Percentiles rank a stretch among this genome's conserved stretches.
Evolutionary conservation across 2,888 invertebrate genomes (phyloP).

Genomic region (Phyllotreta cruciferae): DNA sequence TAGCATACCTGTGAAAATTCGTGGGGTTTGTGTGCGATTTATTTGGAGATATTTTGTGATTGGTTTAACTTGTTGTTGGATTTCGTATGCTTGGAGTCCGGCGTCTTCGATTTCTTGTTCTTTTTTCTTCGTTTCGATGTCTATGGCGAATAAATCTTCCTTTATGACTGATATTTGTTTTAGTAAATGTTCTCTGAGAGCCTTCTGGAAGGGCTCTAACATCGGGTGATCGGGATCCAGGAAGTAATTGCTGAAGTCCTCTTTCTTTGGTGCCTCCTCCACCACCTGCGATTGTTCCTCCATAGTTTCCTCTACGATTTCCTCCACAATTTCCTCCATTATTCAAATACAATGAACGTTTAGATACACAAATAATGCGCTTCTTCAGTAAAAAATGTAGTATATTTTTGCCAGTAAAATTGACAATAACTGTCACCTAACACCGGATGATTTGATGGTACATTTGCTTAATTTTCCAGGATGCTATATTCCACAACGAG

Average conservation of each 20-base stretch:
- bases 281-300: no score
- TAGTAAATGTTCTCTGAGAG: conserved; percentile 49
- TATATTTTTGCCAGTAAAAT: no score
- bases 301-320: no score
- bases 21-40: neutral
- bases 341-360: no score
- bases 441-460: neutral
- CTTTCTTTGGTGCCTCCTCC: no score
- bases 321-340: no score
- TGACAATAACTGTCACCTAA: no score
- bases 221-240: conserved; percentile 51
- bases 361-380: no score
- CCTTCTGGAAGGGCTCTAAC: conserved; percentile 49
- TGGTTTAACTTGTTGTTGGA: conserved; percentile 64
- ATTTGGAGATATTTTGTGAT: neutral
- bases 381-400: no score
- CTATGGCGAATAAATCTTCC: conserved; percentile 71
- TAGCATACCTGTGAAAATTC: conserved; percentile 56
- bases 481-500: conserved; percentile 81
- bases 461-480: conserved; percentile 59
- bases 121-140: conserved; percentile 61
- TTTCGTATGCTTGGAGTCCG: conserved; percentile 67
- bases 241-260: conserved; percentile 52
- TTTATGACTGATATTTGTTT: conserved; percentile 67
- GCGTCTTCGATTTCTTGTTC: conserved; percentile 65